These are phyloP conservation scores for Choloepus hoffmanni DNA, from an alignment of 2,113 vertebrate species.

Conservation along the genomic window DNA sequence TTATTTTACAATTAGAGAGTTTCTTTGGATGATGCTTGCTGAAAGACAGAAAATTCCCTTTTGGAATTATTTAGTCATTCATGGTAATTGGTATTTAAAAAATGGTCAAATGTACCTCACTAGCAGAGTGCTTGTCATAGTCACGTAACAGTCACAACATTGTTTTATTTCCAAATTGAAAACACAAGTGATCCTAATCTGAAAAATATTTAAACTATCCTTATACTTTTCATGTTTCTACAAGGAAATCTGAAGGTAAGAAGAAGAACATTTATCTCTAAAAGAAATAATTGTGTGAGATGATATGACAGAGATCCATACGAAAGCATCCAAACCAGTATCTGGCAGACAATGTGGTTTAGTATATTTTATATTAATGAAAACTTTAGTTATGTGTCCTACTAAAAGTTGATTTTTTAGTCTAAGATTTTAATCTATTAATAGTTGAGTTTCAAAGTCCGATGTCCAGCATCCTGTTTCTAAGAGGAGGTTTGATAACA, in stretches of 20 bases:
- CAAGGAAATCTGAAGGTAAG: not conserved
- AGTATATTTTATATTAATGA: not conserved
- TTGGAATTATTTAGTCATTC: not conserved
- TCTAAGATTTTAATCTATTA: too few species aligned
- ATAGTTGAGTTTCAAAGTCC: not conserved
- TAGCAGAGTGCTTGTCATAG: not conserved
- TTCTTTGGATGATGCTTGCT: constrained; percentile 5
- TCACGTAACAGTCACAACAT: not conserved
- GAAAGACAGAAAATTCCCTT: not conserved
- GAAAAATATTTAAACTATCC: not conserved
- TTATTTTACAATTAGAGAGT: not conserved
- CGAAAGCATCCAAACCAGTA: not conserved
- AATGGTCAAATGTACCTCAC: not conserved
- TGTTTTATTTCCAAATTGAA: constrained; percentile 8
- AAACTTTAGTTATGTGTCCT: not conserved
- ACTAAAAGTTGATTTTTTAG: not conserved
- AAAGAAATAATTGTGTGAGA: not conserved
- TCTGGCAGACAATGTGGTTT: not conserved
- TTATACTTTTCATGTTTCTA: not conserved
- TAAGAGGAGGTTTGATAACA: not conserved
- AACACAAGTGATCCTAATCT: not conserved
- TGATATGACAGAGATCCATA: not conserved
- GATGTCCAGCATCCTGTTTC: not conserved
- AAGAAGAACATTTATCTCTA: not conserved
- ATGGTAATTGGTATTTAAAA: not conserved